phyloP scores from a whole-genome alignment of 30 jellyfish, hydroid and myxozoan species.

The Pseudorhiza aurosa region DNA sequence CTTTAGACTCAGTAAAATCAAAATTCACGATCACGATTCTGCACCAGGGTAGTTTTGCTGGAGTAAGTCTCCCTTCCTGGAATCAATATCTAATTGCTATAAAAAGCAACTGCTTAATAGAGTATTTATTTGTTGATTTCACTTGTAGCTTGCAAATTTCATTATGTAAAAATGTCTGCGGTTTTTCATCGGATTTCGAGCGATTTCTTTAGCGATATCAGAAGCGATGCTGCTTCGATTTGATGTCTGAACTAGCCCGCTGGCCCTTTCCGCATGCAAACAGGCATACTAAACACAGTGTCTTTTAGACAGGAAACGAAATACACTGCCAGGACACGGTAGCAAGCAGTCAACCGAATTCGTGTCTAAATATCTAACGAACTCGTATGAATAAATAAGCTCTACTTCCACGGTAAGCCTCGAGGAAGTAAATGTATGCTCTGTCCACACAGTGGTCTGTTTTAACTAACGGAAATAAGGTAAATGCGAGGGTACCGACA shows the following conservation, averaged over 20 bases:
- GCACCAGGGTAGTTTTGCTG: too few species aligned
- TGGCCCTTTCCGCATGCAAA: neutral
- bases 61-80: too few species aligned
- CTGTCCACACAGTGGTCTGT: neutral
- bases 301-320: neutral
- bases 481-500: neutral
- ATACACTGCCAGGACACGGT: neutral
- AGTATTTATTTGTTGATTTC: neutral
- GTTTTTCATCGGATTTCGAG: neutral
- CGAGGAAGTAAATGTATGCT: neutral
- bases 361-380: neutral
- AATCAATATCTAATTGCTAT: too few species aligned
- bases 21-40: too few species aligned
- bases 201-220: too few species aligned
- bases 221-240: neutral
- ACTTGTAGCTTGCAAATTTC: neutral
- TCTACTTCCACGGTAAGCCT: neutral
- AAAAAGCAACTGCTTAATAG: neutral
- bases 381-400: neutral
- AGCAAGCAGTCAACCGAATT: neutral
- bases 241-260: neutral
- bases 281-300: neutral
- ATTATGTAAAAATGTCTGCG: neutral
- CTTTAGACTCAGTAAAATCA: too few species aligned
- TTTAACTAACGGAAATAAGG: neutral